These are phyloP conservation scores for Drosophila rhopaloa DNA, from an alignment of 1,140 invertebrate genomes.

Conservation along the genomic window DNA sequence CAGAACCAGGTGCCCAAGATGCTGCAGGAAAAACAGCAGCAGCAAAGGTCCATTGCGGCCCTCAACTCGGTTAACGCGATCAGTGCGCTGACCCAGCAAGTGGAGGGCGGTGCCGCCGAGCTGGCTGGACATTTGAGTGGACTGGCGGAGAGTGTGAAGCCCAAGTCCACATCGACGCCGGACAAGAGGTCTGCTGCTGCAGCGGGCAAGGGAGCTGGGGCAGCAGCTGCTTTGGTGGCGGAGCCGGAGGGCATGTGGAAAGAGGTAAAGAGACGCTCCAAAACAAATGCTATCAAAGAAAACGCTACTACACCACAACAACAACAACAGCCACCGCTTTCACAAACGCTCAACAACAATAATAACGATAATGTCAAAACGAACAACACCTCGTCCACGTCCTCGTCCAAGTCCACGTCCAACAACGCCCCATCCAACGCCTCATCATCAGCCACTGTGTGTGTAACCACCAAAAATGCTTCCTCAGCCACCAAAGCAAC, in stretches of 20 bases:
- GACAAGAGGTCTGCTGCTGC: conserved; percentile 52
- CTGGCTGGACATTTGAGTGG: conserved; percentile 80
- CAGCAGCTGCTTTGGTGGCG: conserved; percentile 71
- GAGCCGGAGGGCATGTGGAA: conserved; percentile 84
- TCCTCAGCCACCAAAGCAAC: conserved; percentile 46
- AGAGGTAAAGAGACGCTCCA: conserved; percentile 87
- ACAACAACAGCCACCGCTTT: conserved; percentile 74
- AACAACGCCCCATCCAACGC: conserved; percentile 65
- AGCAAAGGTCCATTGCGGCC: conserved; percentile 34
- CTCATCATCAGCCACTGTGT: conserved; percentile 55
- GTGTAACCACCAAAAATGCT: conserved; percentile 51
- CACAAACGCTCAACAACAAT: conserved; percentile 75
- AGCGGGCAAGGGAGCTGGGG: conserved; percentile 45
- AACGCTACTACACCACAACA: conserved; percentile 79
- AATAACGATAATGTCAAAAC: conserved; percentile 64
- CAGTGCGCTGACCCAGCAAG: conserved; percentile 79
- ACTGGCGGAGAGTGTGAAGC: conserved; percentile 79
- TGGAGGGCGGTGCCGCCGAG: conserved; percentile 84
- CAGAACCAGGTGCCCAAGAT: conserved; percentile 73
- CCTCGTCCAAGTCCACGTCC: conserved; percentile 49
- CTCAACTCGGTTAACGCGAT: conserved; percentile 71
- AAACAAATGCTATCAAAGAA: conserved; percentile 85
- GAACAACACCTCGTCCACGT: conserved; percentile 61
- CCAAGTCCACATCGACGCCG: conserved; percentile 66
- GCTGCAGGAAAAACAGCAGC: conserved; percentile 59